Conservation (phyloP, 2,888 invertebrate genomes). For the Coronaproctus castanopsis region DNA sequence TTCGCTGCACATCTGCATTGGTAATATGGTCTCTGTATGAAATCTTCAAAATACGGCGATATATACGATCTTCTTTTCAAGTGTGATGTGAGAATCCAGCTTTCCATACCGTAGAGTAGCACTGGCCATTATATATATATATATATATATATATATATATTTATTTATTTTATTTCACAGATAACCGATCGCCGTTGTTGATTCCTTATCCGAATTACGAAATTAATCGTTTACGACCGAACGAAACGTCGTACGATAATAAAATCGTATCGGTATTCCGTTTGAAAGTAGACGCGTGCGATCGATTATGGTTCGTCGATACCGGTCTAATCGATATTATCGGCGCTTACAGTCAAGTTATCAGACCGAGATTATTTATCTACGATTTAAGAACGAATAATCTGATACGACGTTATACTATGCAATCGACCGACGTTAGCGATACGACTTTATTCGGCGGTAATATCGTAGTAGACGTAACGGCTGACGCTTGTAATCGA, state of each 20-base stretch:
- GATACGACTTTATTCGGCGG: constrained; percentile 53
- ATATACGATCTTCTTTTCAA: no score
- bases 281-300: constrained; percentile 49
- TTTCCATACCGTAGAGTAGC: no score
- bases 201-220: constrained; percentile 60
- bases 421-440: constrained; percentile 45
- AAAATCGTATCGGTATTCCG: constrained; percentile 46
- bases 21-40: no score
- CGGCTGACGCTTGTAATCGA: constrained; percentile 44
- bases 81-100: no score
- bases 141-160: no score
- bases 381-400: constrained; percentile 57
- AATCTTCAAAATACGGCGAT: no score
- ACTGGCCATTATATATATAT: no score
- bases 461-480: constrained; percentile 53
- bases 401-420: constrained; percentile 43
- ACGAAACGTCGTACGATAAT: constrained; percentile 12
- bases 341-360: constrained; percentile 35
- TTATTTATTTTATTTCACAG: constrained; percentile 16
- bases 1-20: no score
- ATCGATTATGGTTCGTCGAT: constrained; percentile 59
- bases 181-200: constrained; percentile 38
- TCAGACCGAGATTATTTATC: constrained; percentile 43
- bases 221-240: constrained; percentile 26
- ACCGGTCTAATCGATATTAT: constrained; percentile 52